These are phyloP conservation scores for Musca domestica DNA, from an alignment of 1,140 invertebrate genomes.

Conservation along the genomic window DNA sequence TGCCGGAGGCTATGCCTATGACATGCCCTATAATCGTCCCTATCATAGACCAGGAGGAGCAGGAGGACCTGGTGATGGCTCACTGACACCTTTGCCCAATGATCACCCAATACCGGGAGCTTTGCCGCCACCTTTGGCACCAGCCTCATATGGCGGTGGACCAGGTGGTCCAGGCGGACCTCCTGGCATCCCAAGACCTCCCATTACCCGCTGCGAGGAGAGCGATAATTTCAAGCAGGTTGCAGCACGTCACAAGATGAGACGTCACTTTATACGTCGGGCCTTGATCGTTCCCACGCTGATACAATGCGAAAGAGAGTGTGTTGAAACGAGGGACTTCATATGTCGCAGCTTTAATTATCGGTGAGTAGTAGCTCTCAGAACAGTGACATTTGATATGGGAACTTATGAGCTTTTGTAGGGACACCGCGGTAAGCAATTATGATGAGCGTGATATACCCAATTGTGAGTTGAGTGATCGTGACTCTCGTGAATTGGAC, in stretches of 20 bases:
- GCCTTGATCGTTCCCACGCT: conserved; percentile 71
- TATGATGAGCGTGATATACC: conserved; percentile 70
- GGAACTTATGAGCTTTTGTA: conserved; percentile 26
- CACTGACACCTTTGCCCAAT: conserved; percentile 31
- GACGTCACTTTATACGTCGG: conserved; percentile 74
- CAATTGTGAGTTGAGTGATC: conserved; percentile 86
- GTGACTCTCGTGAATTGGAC: conserved; percentile 79
- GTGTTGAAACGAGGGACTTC: conserved; percentile 78
- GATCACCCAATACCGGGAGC: conserved; percentile 44
- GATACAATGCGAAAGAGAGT: conserved; percentile 77
- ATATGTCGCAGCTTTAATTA: conserved; percentile 87
- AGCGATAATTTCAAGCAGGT: conserved; percentile 78
- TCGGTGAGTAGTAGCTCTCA: conserved; percentile 57
- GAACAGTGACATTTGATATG: not conserved
- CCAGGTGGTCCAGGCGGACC: conserved; percentile 33
- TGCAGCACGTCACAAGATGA: conserved; percentile 70
- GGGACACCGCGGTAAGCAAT: conserved; percentile 58
- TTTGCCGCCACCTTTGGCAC: conserved; percentile 36
- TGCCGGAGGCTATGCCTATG: conserved; percentile 40
- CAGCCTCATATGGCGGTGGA: conserved; percentile 35
- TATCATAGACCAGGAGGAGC: conserved; percentile 6
- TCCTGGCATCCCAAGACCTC: conserved; percentile 42
- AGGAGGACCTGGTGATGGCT: conserved; percentile 29
- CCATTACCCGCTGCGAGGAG: conserved; percentile 67
- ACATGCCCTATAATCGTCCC: conserved; percentile 43